Evolutionary conservation across 2,797 vertebrate genomes (phyloP), one percentile per base, ranked within the genome.

Genomic region (Oryzias sinensis): DNA sequence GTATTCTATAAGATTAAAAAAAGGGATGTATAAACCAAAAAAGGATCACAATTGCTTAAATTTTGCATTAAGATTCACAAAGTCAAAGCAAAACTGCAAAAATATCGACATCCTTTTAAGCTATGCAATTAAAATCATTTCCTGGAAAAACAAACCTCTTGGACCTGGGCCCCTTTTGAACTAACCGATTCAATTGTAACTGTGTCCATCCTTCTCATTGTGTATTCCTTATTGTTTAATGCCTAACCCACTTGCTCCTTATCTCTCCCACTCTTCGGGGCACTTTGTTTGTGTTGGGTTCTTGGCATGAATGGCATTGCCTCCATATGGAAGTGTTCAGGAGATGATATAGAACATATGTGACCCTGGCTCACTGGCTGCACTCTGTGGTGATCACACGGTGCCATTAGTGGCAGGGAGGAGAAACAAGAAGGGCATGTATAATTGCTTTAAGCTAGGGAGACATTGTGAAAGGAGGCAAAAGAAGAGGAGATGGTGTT

Each of bases 311-410:
- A 77, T 76, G 72, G 81, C 77, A 76, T 24, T 61, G 18, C 74
- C 62, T 80, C 82, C 90, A 91, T 87, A 87, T 90, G 90, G 89
- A 91, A 88, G 76, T 78, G 83, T 80, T 91, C 87, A 87, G 80
- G 69, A 80, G 81, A 84, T 86, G 86, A 90, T 91, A 88, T 82
- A 77, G 80, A 88, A 81, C 88, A 89, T 88, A 89, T 90, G 87
- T 84, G 86, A 88, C 80, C 76, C 74, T 43, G 62, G 71, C 75
- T 75, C 68, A 25, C 76, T 80, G 82, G 75, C 78, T 75, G 80
- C 77, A 84, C 85, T 80, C 76, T 70, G 76, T 54, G 71, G 82
- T 73, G 72, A 80, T 77, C 75, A 74, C 80, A 85, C 74, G 67
- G 50, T 90, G 83, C 83, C 79, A 90, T 86, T 89, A 86, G 83